Evolutionary conservation across 2,888 invertebrate species (phyloP).

Genomic region (Athripsodes cinereus): DNA sequence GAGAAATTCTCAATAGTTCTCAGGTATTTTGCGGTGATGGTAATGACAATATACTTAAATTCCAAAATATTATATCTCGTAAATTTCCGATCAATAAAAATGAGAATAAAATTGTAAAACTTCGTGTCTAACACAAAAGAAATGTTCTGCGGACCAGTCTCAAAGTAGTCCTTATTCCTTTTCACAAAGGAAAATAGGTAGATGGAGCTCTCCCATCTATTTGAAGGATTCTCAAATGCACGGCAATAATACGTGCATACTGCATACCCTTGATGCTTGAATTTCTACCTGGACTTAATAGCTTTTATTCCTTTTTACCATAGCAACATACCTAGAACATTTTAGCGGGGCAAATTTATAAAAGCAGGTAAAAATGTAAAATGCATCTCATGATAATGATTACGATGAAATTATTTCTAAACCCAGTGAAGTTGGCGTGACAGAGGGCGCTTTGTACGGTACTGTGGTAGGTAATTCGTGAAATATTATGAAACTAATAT

Average conservation of each 20-base stretch:
- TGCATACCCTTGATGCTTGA: too few species aligned
- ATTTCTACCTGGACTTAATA: conserved; percentile 7
- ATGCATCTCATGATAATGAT: background rate
- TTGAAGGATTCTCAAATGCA: too few species aligned
- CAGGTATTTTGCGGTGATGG: too few species aligned
- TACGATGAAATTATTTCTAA: too few species aligned
- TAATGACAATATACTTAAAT: too few species aligned
- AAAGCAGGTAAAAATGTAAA: conserved; percentile 9
- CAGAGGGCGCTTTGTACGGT: background rate
- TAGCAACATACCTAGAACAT: too few species aligned
- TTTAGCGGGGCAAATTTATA: background rate
- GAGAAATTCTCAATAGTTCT: too few species aligned
- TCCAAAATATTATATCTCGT: background rate
- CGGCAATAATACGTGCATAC: too few species aligned
- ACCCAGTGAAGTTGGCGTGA: background rate
- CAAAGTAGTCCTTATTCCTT: background rate
- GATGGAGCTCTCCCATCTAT: too few species aligned
- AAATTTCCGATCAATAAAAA: background rate
- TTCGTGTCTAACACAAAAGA: background rate
- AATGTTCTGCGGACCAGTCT: background rate
- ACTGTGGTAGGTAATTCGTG: too few species aligned
- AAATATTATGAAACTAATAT: too few species aligned
- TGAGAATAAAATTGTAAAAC: background rate
- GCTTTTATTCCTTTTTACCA: conserved; percentile 5
- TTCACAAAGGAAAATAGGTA: too few species aligned